Conservation (phyloP, 2,797 vertebrate genomes). For the Tangara arthus region DNA sequence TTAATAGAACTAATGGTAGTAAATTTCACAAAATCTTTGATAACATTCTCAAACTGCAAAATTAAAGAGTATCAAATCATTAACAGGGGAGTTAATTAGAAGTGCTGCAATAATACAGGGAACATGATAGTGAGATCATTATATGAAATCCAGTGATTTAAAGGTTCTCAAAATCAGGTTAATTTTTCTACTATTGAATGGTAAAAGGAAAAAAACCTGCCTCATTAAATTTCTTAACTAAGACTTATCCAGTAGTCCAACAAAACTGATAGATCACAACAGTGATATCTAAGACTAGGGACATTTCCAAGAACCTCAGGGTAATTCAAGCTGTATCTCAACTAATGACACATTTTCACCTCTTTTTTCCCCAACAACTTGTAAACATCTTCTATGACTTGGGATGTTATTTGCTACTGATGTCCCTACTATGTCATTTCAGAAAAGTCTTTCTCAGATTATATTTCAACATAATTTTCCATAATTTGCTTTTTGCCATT, state of each 20-base stretch:
- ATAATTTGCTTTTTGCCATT: not conserved
- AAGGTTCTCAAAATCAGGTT: not conserved
- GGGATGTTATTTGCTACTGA: not conserved
- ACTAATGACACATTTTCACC: not conserved
- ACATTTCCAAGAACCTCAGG: not conserved
- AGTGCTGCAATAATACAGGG: not conserved
- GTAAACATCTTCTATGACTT: not conserved
- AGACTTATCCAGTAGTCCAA: not conserved
- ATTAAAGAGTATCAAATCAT: not conserved
- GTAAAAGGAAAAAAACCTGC: not conserved
- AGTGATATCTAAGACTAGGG: not conserved
- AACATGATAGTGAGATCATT: not conserved
- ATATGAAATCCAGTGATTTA: not conserved
- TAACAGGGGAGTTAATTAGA: constrained; percentile 5
- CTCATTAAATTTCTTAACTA: not conserved
- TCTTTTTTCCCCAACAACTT: not conserved
- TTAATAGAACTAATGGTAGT: not conserved
- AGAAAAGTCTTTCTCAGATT: not conserved
- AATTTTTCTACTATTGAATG: not conserved
- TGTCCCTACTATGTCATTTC: not conserved
- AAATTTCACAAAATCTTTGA: constrained; percentile 33
- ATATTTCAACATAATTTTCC: not conserved
- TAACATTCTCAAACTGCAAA: constrained; percentile 21
- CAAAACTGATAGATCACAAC: not conserved
- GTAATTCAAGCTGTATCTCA: not conserved